These are phyloP conservation scores for Scrobipalpa costella DNA, from an alignment of 2,888 invertebrate species.

Conservation along the genomic window DNA sequence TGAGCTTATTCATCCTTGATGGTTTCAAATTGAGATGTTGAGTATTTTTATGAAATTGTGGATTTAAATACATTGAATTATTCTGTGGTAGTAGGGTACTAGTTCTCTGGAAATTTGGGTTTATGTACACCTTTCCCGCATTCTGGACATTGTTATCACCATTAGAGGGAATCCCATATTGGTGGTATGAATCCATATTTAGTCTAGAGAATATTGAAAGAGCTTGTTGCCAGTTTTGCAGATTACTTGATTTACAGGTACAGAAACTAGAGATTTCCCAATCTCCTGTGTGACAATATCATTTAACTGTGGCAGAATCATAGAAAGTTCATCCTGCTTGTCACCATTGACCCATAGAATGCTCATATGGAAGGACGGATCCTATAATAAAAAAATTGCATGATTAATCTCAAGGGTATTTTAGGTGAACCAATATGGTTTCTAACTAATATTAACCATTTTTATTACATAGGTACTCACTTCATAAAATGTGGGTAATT, in stretches of 20 bases:
- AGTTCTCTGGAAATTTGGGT: conserved; percentile 66
- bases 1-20: conserved; percentile 39
- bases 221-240: conserved; percentile 90
- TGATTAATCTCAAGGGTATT: neutral
- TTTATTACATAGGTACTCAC: conserved; percentile 59
- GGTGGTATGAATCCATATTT: conserved; percentile 40
- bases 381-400: conserved; percentile 78
- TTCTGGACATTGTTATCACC: conserved; percentile 29
- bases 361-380: conserved; percentile 92
- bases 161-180: conserved; percentile 1
- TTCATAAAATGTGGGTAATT: conserved; percentile 88
- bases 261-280: conserved; percentile 59
- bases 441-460: no score
- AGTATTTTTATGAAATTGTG: conserved; percentile 45
- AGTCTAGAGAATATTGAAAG: conserved; percentile 79
- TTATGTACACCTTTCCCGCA: conserved; percentile 62
- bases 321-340: conserved; percentile 72
- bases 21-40: conserved; percentile 27
- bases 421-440: no score
- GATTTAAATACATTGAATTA: conserved; percentile 58
- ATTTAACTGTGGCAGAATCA: conserved; percentile 76
- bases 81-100: conserved; percentile 30
- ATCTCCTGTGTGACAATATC: conserved; percentile 55
- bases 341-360: conserved; percentile 90
- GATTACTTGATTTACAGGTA: conserved; percentile 78